Evolutionary conservation across 2,797 vertebrate species (phyloP), one percentile per base, ranked within the genome.

Genomic region (Sylvilagus floridanus): DNA sequence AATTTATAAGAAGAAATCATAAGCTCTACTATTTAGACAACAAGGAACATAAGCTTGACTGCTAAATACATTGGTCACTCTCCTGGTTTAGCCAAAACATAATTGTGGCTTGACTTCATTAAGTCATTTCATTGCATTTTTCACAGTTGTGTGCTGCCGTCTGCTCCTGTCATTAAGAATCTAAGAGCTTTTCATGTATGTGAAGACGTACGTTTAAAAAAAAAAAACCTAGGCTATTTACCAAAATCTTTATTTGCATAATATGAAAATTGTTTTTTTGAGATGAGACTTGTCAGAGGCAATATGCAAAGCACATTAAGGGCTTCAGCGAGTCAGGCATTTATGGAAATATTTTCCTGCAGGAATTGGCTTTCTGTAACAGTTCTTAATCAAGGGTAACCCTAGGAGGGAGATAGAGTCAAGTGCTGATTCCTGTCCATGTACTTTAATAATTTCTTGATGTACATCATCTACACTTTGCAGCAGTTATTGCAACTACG

Each of bases 321-420:
- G 91, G 84, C 86, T 84, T 96, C 92, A 96, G 92, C 19, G 7
- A 96, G 96, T 95, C 90, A 97, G 97, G 90, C 95, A 97, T 97
- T 97, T 97, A 97, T 95, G 96, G 97, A 97, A 97, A 97, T 95
- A 97, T 97, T 97, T 97, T 97, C 91, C 96, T 97, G 95, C 94
- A 97, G 96, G 96, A 97, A 97, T 60, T 97, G 90, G 96, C 93
- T 96, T 97, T 96, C 87, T 96, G 28, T 96, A 97, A 97, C 88
- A 96, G 95, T 97, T 97, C 96, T 97, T 97, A 97, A 97, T 97
- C 97, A 96, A 97, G 97, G 85, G 94, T 94, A 97, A 96, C 97
- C 96, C 97, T 97, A 97, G 97, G 97, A 96, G 97, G 97, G 97
- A 97, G 94, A 95, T 47, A 90, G 90, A 97, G 96, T 97, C 97